Evolutionary conservation across 2,888 invertebrate species (phyloP), one percentile per base, ranked within the genome.

Genomic region (Magallana nippona): DNA sequence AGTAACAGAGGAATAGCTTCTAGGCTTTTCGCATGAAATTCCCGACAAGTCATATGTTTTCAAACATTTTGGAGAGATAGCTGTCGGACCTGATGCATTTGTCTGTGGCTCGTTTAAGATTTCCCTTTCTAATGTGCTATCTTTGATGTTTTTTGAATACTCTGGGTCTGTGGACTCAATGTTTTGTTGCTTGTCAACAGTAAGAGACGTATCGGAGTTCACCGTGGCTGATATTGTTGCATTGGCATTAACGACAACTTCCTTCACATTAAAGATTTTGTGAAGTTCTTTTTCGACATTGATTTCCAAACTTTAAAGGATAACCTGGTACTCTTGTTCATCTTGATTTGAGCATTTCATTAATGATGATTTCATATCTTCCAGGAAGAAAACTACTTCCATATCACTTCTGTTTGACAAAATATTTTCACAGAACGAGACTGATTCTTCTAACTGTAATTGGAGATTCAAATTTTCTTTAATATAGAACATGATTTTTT

Each of bases 301-400:
- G 15, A 71, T 22, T 32, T 27, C 32, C 27, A 71, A 22, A 22
- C 71, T 32, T 71, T 22, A 32, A 27, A 71, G 71, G 8, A 32
- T 15, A 71, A 71, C 32, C 27, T 71, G 22, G 1, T 27, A 11
- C 5, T 22, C 11, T 3, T 71, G 22, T 15, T 71, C 71, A 10
- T 27, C 27, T 22, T 22, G 71, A 27, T 71, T 32, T 71, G 71
- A 32, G 71, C 27, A 71, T 71, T 71, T 71, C 13, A 71, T 22
- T 27, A 71, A 71, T 15, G 27, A 32, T 15, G 27, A 27, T 22
- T 22, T 71, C 71, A 71, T 71, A 15, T 71, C 71, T 2, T 71
- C 27, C 2, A 71, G 15, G 22, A 71, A 27, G 27, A 71, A 71
- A 22, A 71, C 10, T 15, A 71, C 71, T 71, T 71, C 71, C 32